phyloP scores from a whole-genome alignment of 2,797 vertebrate species.

The Pangasius djambal region DNA sequence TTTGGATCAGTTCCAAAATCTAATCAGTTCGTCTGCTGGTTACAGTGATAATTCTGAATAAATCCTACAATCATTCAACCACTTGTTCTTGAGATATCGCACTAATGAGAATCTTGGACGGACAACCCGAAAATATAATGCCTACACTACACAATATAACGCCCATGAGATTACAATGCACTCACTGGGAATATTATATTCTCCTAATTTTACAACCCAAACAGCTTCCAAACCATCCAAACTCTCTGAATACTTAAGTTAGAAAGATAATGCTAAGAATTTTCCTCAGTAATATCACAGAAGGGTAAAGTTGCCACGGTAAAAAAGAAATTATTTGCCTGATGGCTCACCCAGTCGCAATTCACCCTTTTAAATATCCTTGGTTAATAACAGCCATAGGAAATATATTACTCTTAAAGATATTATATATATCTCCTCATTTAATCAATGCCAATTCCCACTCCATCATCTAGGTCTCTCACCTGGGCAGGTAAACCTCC shows the following conservation, averaged over 20 bases:
- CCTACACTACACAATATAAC: not conserved
- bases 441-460: not conserved
- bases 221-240: not conserved
- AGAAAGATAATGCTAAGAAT: not conserved
- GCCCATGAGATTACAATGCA: not conserved
- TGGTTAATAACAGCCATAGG: not conserved
- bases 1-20: not conserved
- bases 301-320: not conserved
- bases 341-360: not conserved
- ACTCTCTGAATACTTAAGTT: not conserved
- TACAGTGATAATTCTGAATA: not conserved
- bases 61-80: not conserved
- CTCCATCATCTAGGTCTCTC: slow-evolving; percentile 48
- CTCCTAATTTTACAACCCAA: not conserved
- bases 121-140: not conserved
- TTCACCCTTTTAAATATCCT: not conserved
- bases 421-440: not conserved
- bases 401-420: not conserved
- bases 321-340: not conserved
- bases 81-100: not conserved
- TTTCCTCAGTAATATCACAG: not conserved
- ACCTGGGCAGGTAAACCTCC: slow-evolving; percentile 96
- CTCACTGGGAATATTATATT: not conserved
- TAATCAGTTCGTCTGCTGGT: not conserved
- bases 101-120: not conserved